A percentile compares a stretch with the other conserved stretches of the same genome.
Evolutionary conservation across 2,888 invertebrate species (phyloP).

Genomic region (Fragum fragum): DNA sequence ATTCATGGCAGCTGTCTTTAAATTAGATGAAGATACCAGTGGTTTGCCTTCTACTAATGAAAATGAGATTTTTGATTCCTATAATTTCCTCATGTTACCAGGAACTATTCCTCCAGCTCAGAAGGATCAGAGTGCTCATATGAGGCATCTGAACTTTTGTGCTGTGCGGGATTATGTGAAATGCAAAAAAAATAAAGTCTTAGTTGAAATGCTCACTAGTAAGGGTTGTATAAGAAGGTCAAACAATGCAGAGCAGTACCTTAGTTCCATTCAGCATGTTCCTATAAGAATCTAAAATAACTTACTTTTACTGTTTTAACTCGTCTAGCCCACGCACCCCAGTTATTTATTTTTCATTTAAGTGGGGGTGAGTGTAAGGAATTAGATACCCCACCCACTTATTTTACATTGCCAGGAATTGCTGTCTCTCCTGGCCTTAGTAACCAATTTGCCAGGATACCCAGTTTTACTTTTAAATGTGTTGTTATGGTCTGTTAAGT

Average conservation of each 20-base stretch:
- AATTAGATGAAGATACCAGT: conserved; percentile 14
- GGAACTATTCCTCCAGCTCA: not conserved
- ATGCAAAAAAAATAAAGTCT: not conserved
- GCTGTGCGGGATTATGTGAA: not conserved
- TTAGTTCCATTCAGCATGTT: not conserved
- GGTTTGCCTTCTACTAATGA: not conserved
- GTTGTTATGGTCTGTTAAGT: too few species aligned
- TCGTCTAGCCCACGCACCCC: too few species aligned
- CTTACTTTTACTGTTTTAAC: not conserved
- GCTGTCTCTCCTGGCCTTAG: not conserved
- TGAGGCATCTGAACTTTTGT: conserved; percentile 2
- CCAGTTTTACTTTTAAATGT: too few species aligned
- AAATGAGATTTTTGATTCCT: not conserved
- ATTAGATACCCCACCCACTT: not conserved
- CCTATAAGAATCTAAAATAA: not conserved
- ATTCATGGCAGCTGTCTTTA: not conserved
- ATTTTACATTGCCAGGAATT: not conserved
- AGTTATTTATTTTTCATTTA: not conserved
- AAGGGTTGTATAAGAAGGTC: not conserved
- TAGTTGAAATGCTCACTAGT: not conserved
- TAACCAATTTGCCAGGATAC: not conserved
- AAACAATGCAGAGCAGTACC: not conserved
- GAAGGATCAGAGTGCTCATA: not conserved
- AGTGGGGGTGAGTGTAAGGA: conserved; percentile 21
- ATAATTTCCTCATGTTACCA: not conserved